These are phyloP conservation scores for Xerus inauris DNA, from an alignment of 2,113 vertebrate genomes.

Conservation along the genomic window DNA sequence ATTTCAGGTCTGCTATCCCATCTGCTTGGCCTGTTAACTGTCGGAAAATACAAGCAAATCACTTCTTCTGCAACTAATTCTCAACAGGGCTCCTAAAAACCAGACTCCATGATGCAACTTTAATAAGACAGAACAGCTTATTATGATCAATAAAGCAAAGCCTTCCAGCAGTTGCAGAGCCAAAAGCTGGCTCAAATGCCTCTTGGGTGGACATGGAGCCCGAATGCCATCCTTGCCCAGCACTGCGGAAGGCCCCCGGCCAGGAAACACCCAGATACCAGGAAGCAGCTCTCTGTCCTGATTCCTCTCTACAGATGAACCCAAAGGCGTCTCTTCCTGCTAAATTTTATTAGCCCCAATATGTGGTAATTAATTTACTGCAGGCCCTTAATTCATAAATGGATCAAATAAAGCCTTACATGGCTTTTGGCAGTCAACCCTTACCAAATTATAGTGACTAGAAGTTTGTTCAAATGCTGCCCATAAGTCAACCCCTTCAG, in stretches of 20 bases:
- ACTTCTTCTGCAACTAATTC: conserved; percentile 87
- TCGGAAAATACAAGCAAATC: conserved; percentile 88
- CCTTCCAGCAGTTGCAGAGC: conserved; percentile 61
- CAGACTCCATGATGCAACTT: conserved; percentile 79
- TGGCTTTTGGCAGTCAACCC: conserved; percentile 76
- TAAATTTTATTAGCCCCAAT: conserved; percentile 78
- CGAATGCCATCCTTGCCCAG: neutral
- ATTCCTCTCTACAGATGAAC: conserved; percentile 54
- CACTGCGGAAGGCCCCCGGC: neutral
- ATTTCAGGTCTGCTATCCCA: conserved; percentile 87
- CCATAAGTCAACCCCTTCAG: conserved; percentile 81
- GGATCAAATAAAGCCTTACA: conserved; percentile 81
- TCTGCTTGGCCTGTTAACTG: conserved; percentile 87
- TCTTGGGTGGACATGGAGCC: conserved; percentile 19
- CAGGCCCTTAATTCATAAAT: conserved; percentile 83
- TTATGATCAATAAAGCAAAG: conserved; percentile 79
- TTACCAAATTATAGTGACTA: conserved; percentile 76
- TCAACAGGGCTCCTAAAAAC: conserved; percentile 83
- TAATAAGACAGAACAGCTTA: conserved; percentile 83
- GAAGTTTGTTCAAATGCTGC: conserved; percentile 82
- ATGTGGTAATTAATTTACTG: conserved; percentile 82
- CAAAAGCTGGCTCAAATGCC: conserved; percentile 49
- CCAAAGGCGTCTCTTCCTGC: conserved; percentile 71
- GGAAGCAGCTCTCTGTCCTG: conserved; percentile 61
- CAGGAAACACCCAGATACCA: conserved; percentile 61